Evolutionary conservation across 1,140 invertebrate genomes (phyloP), one percentile per base, ranked within the genome.

Genomic region (Bombus confusus): DNA sequence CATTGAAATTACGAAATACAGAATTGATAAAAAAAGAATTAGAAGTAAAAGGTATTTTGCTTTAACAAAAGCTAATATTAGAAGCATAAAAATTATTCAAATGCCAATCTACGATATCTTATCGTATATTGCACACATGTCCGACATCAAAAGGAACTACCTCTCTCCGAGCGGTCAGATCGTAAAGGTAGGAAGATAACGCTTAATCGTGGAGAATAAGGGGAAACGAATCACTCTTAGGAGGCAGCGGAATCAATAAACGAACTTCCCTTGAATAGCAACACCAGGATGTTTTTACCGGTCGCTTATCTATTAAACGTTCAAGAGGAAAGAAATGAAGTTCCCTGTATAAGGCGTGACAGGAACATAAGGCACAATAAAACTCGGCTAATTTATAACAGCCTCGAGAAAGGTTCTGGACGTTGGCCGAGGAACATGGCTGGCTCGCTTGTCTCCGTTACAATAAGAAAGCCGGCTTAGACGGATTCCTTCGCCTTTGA

Each of bases 301-400:
- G 69, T 73, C 31, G 69, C 68, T 81, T 81, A 81, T 81, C 80
- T 62, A 31, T 41, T 41, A 31, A 71, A 41, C 37, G 22, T 28
- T 43, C 37, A 47, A 25, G 13, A 4, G 39, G 22, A 18, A 31
- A 43, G 52, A 62, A 62, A 82, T 82, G 72, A 82, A 82, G 39
- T 82, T 64, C 52, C 80, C 52, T 47, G n/a, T 72, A 82, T 74
- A 43, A 82, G 47, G 71, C 80, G 69, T 73, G 69, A 74, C 80
- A 62, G 80, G 52, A 37, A 80, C 79, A 57, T 41, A 28, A 59
- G 59, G 41, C 66, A 57, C 68, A 78, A 78, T 84, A 77, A 83
- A 77, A 39, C 43, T 52, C 41, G 52, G 31, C 73, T 69, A 83
- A 83, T 83, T 77, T 68, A 76, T 74, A 77, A 77, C 73, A 52